Percentiles rank a stretch among this genome's conserved stretches.
Evolutionary conservation across 2,797 vertebrate genomes (phyloP).

Genomic region (Tarsius wallacei): DNA sequence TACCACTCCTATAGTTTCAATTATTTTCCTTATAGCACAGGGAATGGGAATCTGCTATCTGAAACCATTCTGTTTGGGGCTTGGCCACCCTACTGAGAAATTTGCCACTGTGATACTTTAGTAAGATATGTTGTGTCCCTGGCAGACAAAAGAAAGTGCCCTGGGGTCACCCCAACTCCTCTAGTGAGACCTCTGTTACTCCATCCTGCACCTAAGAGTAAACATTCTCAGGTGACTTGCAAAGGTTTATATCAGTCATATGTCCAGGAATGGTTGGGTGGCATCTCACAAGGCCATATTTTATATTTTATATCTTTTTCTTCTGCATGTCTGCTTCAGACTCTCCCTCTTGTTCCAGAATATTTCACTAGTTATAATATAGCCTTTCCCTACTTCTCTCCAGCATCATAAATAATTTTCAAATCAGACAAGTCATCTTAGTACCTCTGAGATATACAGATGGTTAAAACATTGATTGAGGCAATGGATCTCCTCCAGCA

Average conservation of each 20-base stretch:
- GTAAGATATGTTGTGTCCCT: neutral
- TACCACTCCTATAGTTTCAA: neutral
- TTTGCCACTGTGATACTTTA: neutral
- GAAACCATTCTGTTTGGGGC: slow-evolving; percentile 11
- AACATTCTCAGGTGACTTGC: neutral
- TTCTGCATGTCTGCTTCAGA: neutral
- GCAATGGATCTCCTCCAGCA: slow-evolving; percentile 33
- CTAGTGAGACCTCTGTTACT: neutral
- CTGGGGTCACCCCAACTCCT: neutral
- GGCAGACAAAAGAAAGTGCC: slow-evolving; percentile 27
- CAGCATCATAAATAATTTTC: slow-evolving; percentile 49
- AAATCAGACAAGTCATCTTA: slow-evolving; percentile 8
- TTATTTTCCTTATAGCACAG: neutral
- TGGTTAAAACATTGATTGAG: neutral
- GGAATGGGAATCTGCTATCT: neutral
- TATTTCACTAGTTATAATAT: slow-evolving; percentile 62
- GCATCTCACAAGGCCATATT: slow-evolving; percentile 4
- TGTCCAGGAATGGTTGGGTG: neutral
- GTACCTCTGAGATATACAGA: slow-evolving; percentile 66
- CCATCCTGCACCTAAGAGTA: neutral
- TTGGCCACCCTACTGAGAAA: neutral
- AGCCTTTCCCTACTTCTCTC: neutral
- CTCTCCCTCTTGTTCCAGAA: neutral
- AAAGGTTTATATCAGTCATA: neutral
- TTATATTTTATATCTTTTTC: slow-evolving; percentile 35